Base-by-base conservation (phyloP, 2,113 vertebrate species). In the Hyperoodon ampullatus region DNA sequence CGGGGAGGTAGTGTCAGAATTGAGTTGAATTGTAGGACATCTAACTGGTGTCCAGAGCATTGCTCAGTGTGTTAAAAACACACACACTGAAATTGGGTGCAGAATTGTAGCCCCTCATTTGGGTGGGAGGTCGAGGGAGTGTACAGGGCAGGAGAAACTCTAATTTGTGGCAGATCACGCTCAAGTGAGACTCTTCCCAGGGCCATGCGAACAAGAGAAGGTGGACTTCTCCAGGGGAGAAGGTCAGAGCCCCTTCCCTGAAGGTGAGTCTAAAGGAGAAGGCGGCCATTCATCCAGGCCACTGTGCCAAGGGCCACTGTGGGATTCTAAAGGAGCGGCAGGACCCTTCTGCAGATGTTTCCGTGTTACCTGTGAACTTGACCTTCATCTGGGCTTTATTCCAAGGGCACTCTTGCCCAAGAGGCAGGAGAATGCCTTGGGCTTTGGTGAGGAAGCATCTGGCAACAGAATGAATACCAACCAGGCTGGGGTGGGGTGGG, bases 161-260 rank as follows among this genome's bases (percentile, higher is more conserved):
- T 58, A 53, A 9, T 47, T 65, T 92, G 8, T 18, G 6, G 5
- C 2, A 42, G 9, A 33, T 0, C 8, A 5, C 39, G 23, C 63
- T 94, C 78, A 72, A 9, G 87, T 24, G 15, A 77, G 71, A 88
- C 33, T 42, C 58, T 98, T 90, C 66, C 86, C 14, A 1, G 75
- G 8, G 18, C 24, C 2, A 58, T 65, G 30, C 26, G 42, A 26
- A 30, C n/a, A 58, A 58, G 11, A 87, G 33, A 50, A 83, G 55
- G 53, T 19, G 16, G 35, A 33, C 23, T 50, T 71, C 18, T 72
- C 42, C 8, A 0, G 13, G 3, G 61, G 21, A 53, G n/a, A 42
- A 53, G 12, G 14, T 4, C 11, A 26, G 61, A 16, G 15, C 16
- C 15, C 21, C 47, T 89, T 70, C 60, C 16, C 8, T 39, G 55